A percentile compares a stretch with the other conserved stretches of the same genome.
Conservation (phyloP, 1,140 invertebrate species). For the Choristoneura fumiferana region DNA sequence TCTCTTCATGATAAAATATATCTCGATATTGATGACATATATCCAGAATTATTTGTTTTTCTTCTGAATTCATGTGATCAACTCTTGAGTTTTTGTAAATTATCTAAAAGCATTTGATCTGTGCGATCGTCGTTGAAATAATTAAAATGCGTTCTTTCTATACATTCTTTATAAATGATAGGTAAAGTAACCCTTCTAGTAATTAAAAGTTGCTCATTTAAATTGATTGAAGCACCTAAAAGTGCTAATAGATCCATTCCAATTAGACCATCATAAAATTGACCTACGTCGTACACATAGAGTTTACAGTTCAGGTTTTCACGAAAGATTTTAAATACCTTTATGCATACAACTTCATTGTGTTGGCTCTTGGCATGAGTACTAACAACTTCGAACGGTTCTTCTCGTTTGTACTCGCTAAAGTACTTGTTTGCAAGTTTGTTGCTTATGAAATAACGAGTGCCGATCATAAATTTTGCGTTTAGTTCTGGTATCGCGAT, state of each 20-base stretch:
- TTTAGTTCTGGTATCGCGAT: conserved; percentile 25
- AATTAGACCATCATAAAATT: conserved; percentile 22
- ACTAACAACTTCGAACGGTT: conserved; percentile 37
- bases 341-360: conserved; percentile 27
- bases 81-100: background rate
- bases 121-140: background rate
- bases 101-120: background rate
- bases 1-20: background rate
- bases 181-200: conserved; percentile 21
- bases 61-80: background rate
- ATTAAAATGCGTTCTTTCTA: too few relatives aligned
- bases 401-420: conserved; percentile 18
- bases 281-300: conserved; percentile 31
- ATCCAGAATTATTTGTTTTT: background rate
- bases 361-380: conserved; percentile 32
- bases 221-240: conserved; percentile 26
- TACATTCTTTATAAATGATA: conserved; percentile 26
- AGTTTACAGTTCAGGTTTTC: conserved; percentile 22
- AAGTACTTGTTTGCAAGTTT: conserved; percentile 28
- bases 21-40: background rate
- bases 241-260: conserved; percentile 25
- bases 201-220: conserved; percentile 24
- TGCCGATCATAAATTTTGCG: conserved; percentile 31
- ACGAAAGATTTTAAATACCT: conserved; percentile 25
- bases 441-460: conserved; percentile 33